These are phyloP conservation scores for Vidua chalybeata DNA, from an alignment of 2,113 vertebrate genomes.

Conservation along the genomic window DNA sequence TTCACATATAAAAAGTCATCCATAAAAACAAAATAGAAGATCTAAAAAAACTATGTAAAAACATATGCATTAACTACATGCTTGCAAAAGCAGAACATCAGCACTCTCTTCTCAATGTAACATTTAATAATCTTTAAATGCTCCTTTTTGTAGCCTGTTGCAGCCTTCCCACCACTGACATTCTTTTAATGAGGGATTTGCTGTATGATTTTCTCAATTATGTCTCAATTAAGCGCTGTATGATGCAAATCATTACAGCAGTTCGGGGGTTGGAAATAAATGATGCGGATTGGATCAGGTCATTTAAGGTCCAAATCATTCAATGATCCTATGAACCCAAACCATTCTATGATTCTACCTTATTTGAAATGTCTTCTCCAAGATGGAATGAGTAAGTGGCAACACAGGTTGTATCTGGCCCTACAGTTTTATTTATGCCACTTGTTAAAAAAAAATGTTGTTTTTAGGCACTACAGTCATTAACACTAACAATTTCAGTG, in stretches of 20 bases:
- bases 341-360: background rate
- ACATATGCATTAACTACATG: accelerated
- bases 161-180: background rate
- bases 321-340: background rate
- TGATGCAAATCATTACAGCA: background rate
- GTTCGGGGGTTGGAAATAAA: background rate
- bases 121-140: background rate
- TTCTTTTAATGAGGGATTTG: background rate
- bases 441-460: background rate
- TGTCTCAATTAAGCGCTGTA: background rate
- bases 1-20: background rate
- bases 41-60: background rate
- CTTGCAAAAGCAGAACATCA: background rate
- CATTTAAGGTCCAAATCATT: background rate
- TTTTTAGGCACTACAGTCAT: background rate
- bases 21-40: background rate
- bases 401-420: background rate
- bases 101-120: background rate
- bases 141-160: background rate
- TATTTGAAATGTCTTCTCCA: background rate
- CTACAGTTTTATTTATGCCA: background rate
- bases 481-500: background rate
- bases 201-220: background rate
- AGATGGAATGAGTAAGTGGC: background rate
- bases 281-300: background rate